phyloP scores from a whole-genome alignment of 2,113 vertebrate species.

The Heterotilapia buettikoferi region DNA sequence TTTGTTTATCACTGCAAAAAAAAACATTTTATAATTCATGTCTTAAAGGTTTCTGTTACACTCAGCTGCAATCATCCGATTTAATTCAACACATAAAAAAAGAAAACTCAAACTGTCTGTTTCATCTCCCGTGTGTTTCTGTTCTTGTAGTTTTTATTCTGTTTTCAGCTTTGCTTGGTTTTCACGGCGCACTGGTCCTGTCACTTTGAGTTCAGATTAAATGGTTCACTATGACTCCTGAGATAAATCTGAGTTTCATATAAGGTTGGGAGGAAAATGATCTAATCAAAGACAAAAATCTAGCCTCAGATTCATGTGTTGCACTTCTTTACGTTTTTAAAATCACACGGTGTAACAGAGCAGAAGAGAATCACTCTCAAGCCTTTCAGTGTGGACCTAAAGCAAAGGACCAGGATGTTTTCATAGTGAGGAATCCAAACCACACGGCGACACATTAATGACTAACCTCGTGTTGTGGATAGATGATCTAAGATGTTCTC shows the following conservation, averaged over 20 bases:
- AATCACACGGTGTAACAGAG: not conserved
- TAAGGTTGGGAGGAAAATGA: not conserved
- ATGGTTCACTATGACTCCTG: not conserved
- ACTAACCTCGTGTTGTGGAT: not conserved
- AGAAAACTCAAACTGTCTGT: not conserved
- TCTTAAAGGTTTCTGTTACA: not conserved
- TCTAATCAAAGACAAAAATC: not conserved
- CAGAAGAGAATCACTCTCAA: not conserved
- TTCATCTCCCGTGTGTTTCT: not conserved
- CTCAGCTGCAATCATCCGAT: not conserved
- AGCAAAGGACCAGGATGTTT: not conserved
- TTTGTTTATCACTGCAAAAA: not conserved
- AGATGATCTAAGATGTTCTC: not conserved
- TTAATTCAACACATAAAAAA: not conserved
- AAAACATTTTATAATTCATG: accelerated
- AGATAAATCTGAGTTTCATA: not conserved
- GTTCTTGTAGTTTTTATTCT: not conserved
- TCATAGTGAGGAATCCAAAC: not conserved
- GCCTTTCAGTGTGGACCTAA: not conserved
- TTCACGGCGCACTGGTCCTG: not conserved
- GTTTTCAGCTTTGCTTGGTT: not conserved
- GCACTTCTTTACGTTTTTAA: not conserved
- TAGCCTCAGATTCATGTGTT: not conserved
- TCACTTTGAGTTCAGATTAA: not conserved
- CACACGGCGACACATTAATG: not conserved